Evolutionary conservation across 2,113 vertebrate species (phyloP), one percentile per base, ranked within the genome.

Genomic region (Oncorhynchus clarkii): DNA sequence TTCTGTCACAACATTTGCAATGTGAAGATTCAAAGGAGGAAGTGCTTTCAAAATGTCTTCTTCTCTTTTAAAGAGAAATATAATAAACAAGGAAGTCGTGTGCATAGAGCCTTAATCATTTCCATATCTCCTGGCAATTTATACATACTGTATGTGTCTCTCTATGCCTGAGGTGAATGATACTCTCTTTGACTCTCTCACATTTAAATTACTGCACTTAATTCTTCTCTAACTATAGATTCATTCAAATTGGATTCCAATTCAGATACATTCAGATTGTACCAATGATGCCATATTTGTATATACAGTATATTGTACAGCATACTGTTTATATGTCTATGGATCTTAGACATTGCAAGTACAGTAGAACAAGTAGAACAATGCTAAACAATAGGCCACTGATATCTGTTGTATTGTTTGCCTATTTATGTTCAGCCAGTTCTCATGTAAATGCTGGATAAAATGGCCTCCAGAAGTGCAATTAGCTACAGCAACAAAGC

Each of bases 401-500:
- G 24, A 66, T 18, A 27, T 27, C 24, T 67, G 64, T 29, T 66
- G 26, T 67, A 16, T 67, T 67, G 65, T 31, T 5, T 39, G 6
- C 3, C 12, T 68, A 20, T 34, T 54, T 18, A 54, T 54, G 51
- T 54, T 54, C 14, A 18, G 16, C 16, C 16, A 18, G 51, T 54
- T 54, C 12, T 16, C 3, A 5, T 18, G 59, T 22, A 62, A 62
- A 62, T 8, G 13, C 18, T 34, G 1, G 29, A 34, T 39, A 68
- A 68, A 34, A 54, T 12, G 16, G 31, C 66, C 16, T 29, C 59
- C 7, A 68, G 66, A 68, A 68, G 27, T 16, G 29, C 29, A 77
- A 60, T 60, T 39, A 75, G 62, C 20, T 71, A 26, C 8, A 68
- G 18, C 29, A 79, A 67, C 62, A 64, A 54, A 51, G 59, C 18